Conservation (phyloP, 2,113 vertebrate species). For the Herpailurus yagouaroundi region DNA sequence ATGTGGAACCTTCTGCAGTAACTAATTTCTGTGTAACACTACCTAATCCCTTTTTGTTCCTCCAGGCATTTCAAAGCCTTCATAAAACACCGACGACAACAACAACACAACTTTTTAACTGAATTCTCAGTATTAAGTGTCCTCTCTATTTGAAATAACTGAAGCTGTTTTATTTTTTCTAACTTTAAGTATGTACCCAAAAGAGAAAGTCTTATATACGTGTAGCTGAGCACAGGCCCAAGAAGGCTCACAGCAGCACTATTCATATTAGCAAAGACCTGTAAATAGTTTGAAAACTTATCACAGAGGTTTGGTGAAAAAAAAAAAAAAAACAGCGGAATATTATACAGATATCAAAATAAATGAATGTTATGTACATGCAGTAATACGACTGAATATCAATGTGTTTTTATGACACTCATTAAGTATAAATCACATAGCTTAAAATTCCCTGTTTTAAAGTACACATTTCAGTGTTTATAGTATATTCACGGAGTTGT, state of each 20-base stretch:
- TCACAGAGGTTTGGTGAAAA: not conserved
- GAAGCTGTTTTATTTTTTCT: not conserved
- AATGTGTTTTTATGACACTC: not conserved
- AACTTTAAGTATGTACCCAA: not conserved
- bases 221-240: not conserved
- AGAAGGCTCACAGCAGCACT: not conserved
- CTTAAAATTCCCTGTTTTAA: not conserved
- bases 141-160: not conserved
- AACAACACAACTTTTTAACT: not conserved
- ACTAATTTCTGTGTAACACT: not conserved
- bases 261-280: not conserved
- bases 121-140: not conserved
- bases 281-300: not conserved
- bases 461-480: not conserved
- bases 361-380: not conserved
- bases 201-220: not conserved
- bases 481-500: not conserved
- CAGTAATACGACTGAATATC: not conserved
- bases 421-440: not conserved
- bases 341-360: not conserved
- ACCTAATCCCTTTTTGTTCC: not conserved
- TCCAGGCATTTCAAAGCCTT: not conserved
- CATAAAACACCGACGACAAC: not conserved
- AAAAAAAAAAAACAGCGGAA: not conserved
- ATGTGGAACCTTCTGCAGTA: not conserved